Base-by-base conservation (phyloP, 2,888 invertebrate genomes). In the Ormia ochracea region DNA sequence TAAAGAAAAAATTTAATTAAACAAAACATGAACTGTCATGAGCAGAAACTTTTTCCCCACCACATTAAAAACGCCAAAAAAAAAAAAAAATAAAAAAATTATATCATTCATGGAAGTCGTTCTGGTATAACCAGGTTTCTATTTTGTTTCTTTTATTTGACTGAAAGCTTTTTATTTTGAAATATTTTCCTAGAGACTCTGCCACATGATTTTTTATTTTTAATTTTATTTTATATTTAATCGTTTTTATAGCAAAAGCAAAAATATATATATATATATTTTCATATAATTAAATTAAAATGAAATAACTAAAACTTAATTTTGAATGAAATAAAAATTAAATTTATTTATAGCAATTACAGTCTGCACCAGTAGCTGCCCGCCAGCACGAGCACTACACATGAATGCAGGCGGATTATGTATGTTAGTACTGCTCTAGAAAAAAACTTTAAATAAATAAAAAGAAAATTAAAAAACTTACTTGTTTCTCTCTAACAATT, bases 101-200 rank as follows among this genome's bases (percentile, higher is more conserved):
- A n/a, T n/a, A 19, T 69, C 58, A 48, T 74, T 63, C 78, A 69
- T 63, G 50, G 58, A 79, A 79, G 59, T 75, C 75, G 75, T 66
- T 75, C 59, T 61, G 66, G 73, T 66, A 75, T 65, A 79, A 75
- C 79, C 65, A 70, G 58, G 43, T 75, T 79, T 36, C 38, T 36
- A 73, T 17, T 63, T 74, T n/a, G n/a, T n/a, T n/a, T n/a, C n/a
- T n/a, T 69, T 52, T 36, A 68, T 45, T 69, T 26, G 1, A 50
- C 12, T 4, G 26, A 50, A 26, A 36, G 17, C 7, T 69, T 58
- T 45, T 69, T 23, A 3, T 14, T 50, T 50, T 14, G 17, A 26
- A 6, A 23, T 4, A 26, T 28, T 52, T 52, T 54, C 41, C 26
- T 41, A 36, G 17, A 19, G 38, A 14, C 36, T 50, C 17, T 21